Base-by-base conservation (phyloP, 2,888 invertebrate species). In the Lasius fuliginosus region DNA sequence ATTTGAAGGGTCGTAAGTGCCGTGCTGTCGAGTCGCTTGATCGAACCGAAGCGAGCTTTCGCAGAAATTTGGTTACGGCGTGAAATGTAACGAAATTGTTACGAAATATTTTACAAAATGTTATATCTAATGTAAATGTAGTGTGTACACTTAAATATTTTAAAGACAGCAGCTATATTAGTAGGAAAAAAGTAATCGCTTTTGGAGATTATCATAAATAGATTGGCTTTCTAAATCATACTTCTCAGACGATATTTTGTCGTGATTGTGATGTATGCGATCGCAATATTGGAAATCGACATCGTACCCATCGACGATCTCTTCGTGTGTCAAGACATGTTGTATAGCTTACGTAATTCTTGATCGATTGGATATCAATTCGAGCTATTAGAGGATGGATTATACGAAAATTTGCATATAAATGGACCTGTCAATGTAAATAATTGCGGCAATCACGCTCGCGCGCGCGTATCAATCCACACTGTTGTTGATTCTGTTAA, bases 341-440 rank as follows among this genome's bases (percentile, higher is more conserved):
- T 33, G 56, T 60, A 81, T 68, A 84, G 81, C 71, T 82, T 84
- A 79, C 71, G 77, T 87, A 87, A 89, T 86, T 79, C 64, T 83
- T 86, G 88, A 89, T 90, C 84, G 90, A 90, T 89, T 68, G 84
- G 49, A 79, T 83, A 88, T 88, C 88, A 86, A 89, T 88, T 77
- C 65, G 64, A 46, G 27, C 68, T 82, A 62, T 71, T 71, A 68
- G 81, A 62, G 69, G 79, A 85, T 82, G 81, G 36, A 36, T 36
- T 36, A 86, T 81, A 73, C 84, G 23, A 9, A 79, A 83, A 86
- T 89, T 89, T 86, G 86, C 86, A 88, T 85, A 88, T 85, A 89
- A 88, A 89, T 89, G 82, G 85, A 53, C 71, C 88, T 88, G 89
- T 89, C 89, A 86, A 75, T 85, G 77, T 89, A 89, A 89, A 87